Conservation (phyloP, 1,140 invertebrate genomes). For the Drosophila sproati region DNA sequence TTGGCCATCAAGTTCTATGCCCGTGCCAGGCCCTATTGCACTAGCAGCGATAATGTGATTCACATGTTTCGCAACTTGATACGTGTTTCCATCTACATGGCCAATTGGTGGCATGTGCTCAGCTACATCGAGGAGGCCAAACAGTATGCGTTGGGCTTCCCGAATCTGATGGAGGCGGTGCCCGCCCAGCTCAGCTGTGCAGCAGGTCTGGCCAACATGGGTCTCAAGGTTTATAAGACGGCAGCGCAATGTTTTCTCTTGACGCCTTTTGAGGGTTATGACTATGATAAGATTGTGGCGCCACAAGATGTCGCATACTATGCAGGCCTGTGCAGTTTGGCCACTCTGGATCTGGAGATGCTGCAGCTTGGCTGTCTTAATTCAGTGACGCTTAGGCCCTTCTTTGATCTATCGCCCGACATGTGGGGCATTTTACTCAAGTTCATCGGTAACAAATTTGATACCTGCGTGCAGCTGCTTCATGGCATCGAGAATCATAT, state of each 20-base stretch:
- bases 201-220: conserved; percentile 59
- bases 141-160: conserved; percentile 55
- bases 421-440: conserved; percentile 40
- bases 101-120: conserved; percentile 70
- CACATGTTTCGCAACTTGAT: conserved; percentile 64
- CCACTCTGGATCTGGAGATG: conserved; percentile 45
- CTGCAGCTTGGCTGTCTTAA: conserved; percentile 30
- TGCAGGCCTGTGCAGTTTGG: conserved; percentile 56
- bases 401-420: conserved; percentile 42
- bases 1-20: conserved; percentile 65
- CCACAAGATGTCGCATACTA: conserved; percentile 55
- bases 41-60: conserved; percentile 65
- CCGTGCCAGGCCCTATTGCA: conserved; percentile 59
- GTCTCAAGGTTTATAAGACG: conserved; percentile 59
- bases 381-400: conserved; percentile 48
- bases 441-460: conserved; percentile 31
- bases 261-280: conserved; percentile 45
- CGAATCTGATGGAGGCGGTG: conserved; percentile 32
- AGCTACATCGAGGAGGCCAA: conserved; percentile 72
- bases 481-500: conserved; percentile 44
- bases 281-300: conserved; percentile 62
- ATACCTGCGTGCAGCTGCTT: conserved; percentile 27
- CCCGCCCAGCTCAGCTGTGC: conserved; percentile 56
- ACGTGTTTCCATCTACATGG: conserved; percentile 64
- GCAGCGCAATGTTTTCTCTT: conserved; percentile 57